Evolutionary conservation across 1,140 invertebrate species (phyloP), one percentile per base, ranked within the genome.

Genomic region (Vanessa atalanta): DNA sequence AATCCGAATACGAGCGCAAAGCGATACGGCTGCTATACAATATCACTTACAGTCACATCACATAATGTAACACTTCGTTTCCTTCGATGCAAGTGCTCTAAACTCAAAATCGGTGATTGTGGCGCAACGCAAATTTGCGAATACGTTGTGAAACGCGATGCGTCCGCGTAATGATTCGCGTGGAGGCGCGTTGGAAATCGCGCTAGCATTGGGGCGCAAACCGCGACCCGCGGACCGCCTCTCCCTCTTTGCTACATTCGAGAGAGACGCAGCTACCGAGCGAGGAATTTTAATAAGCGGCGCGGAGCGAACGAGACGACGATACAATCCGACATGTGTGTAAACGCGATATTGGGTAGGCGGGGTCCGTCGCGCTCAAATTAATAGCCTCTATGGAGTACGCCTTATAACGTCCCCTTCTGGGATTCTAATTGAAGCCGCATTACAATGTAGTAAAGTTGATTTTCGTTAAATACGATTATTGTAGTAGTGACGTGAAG

Each of bases 211-310:
- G 90, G 88, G 84, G 83, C 84, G 85, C 79, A 82, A 78, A 79
- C 77, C 79, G 84, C 76, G 85, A 76, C 70, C 77, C 79, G 79
- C 80, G 87, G 78, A 73, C 85, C 87, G 86, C 88, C 88, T 85
- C 84, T 84, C 87, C 81, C 84, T 86, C 85, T 82, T 68, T 79
- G 76, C 66, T 57, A 73, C 70, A 77, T 67, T 65, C 75, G 88
- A 90, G 74, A 88, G 91, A 87, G 86, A 89, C 85, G 86, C 82
- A 89, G 81, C 83, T 88, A 91, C 83, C 79, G 77, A 86, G 82
- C 87, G 87, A 86, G 85, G 91, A 91, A 91, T 92, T 90, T 91
- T 91, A 91, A 92, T 88, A 91, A 91, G 85, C 89, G 91, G 81
- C 87, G 85, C 89, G 88, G 90, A 79, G 80, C 57, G 88, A 92